Conservation (phyloP, 2,797 vertebrate genomes). For the Neosalanx taihuensis region DNA sequence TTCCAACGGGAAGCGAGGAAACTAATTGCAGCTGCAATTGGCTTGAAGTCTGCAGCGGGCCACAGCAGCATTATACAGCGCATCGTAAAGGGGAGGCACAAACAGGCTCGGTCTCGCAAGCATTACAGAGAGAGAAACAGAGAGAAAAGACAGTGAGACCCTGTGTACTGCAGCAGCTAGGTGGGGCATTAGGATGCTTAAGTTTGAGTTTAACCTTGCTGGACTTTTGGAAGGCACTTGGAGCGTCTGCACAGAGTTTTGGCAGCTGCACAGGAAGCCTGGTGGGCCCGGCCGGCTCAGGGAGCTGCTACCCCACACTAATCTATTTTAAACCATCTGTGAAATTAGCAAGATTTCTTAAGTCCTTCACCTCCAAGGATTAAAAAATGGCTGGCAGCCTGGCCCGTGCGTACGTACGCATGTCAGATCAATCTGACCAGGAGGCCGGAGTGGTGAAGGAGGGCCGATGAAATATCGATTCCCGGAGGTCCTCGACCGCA, state of each 20-base stretch:
- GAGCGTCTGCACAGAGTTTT: constrained; percentile 74
- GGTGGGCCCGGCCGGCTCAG: constrained; percentile 79
- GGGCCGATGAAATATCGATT: background rate
- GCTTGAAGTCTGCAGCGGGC: constrained; percentile 3
- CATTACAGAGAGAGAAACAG: constrained; percentile 25
- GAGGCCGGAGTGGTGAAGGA: constrained; percentile 25
- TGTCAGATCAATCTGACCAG: constrained; percentile 58
- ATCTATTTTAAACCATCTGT: constrained; percentile 89
- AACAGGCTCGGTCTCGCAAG: constrained; percentile 27
- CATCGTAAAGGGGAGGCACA: constrained; percentile 27
- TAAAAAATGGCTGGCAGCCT: constrained; percentile 75
- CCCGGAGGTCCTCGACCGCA: background rate
- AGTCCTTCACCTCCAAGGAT: constrained; percentile 86
- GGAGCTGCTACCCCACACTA: constrained; percentile 81
- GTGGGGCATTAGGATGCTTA: constrained; percentile 65
- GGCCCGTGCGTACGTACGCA: constrained; percentile 64
- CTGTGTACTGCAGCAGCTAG: constrained; percentile 48
- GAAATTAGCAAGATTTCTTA: constrained; percentile 85
- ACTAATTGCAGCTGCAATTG: constrained; percentile 34
- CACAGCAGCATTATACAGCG: constrained; percentile 18
- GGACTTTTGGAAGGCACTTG: constrained; percentile 84
- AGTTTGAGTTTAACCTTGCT: constrained; percentile 86
- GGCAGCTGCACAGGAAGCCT: constrained; percentile 82
- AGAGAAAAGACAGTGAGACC: constrained; percentile 17
- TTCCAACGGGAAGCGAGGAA: constrained; percentile 27